A percentile compares a stretch with the other conserved stretches of the same genome.
These are phyloP conservation scores for Synaphobranchus kaupii DNA, from an alignment of 2,797 vertebrate species.

Conservation along the genomic window DNA sequence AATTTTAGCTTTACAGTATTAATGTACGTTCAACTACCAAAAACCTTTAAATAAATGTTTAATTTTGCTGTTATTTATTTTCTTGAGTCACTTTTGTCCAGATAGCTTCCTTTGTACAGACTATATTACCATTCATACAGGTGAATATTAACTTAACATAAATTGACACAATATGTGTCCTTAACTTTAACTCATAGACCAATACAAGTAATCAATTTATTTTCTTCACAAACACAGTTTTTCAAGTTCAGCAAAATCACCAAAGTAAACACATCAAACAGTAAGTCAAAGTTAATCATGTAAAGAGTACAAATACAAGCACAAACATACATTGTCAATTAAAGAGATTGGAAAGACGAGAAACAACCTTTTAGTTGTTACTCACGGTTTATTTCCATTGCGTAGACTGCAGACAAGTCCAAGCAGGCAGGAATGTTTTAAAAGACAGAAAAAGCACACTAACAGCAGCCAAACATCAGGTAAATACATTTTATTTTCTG, in stretches of 20 bases:
- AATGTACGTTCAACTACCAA: not conserved
- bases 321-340: not conserved
- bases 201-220: not conserved
- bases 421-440: slow-evolving; percentile 39
- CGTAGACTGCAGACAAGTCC: slow-evolving; percentile 82
- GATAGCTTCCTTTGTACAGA: too few relatives aligned
- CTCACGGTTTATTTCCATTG: slow-evolving; percentile 99
- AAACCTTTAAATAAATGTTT: not conserved
- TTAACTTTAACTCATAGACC: not conserved
- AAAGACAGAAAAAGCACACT: slow-evolving; percentile 50
- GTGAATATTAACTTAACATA: not conserved
- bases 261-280: not conserved
- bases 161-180: not conserved
- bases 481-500: slow-evolving; percentile 53
- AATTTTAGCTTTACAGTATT: not conserved
- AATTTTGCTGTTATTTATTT: not conserved
- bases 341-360: not conserved
- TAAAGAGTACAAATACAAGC: not conserved
- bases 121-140: not conserved
- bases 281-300: not conserved
- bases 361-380: slow-evolving; percentile 46
- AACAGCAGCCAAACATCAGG: slow-evolving; percentile 45
- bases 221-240: not conserved
- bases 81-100: too few relatives aligned
- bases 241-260: not conserved